Conservation (phyloP, 2,797 vertebrate genomes). For the Amniataba percoides region DNA sequence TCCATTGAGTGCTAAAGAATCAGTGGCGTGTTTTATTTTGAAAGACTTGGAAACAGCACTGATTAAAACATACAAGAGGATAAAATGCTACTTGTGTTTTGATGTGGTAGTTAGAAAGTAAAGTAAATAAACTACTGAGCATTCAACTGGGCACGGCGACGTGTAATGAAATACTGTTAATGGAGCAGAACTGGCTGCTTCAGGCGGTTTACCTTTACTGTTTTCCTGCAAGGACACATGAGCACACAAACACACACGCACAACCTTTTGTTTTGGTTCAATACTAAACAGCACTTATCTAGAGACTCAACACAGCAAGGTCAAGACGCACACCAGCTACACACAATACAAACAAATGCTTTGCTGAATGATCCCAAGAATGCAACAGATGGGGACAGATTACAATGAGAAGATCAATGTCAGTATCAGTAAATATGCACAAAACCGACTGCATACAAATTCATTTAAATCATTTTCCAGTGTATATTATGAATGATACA, state of each 20-base stretch:
- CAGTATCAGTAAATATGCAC: too few species aligned
- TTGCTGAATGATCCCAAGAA: neutral
- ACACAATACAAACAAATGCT: neutral
- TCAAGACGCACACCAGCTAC: conserved; percentile 35
- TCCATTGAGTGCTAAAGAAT: neutral
- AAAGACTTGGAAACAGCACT: too few species aligned
- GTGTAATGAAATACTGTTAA: neutral
- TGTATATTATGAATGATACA: neutral
- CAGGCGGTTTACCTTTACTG: conserved; percentile 24
- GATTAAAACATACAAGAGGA: neutral
- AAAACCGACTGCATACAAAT: neutral
- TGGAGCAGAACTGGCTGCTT: conserved; percentile 10
- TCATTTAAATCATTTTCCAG: too few species aligned
- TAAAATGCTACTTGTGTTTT: neutral
- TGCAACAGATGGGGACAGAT: neutral
- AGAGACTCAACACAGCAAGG: conserved; percentile 68
- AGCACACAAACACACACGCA: conserved; percentile 26
- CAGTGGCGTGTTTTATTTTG: neutral
- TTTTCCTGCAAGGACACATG: conserved; percentile 21
- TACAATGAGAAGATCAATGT: too few species aligned
- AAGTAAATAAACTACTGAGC: conserved; percentile 13
- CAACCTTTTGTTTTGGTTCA: conserved; percentile 61
- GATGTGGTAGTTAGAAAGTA: too few species aligned
- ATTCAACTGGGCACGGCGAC: neutral
- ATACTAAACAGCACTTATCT: conserved; percentile 66